Evolutionary conservation across 2,888 invertebrate genomes (phyloP).

Genomic region (Athetis lepigone): DNA sequence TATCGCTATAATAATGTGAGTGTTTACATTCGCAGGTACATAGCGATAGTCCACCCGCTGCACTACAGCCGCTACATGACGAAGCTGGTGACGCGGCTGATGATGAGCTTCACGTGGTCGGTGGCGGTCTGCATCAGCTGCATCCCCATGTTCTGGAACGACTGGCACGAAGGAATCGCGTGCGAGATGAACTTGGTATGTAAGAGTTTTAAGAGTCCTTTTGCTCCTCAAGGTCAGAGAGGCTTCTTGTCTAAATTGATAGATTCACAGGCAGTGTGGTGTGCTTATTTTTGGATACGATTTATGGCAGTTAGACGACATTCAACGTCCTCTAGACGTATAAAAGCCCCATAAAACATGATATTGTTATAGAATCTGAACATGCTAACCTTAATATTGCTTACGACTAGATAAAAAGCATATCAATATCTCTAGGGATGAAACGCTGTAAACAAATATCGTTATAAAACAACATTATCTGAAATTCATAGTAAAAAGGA

Average conservation of each 20-base stretch:
- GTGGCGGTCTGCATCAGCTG: conserved; percentile 92
- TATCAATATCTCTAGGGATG: conserved; percentile 22
- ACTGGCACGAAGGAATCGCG: conserved; percentile 91
- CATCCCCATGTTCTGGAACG: conserved; percentile 95
- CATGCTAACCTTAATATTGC: conserved; percentile 17
- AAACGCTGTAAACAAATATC: conserved; percentile 47
- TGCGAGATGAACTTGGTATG: conserved; percentile 93
- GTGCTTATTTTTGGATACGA: conserved; percentile 2
- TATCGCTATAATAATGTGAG: not conserved
- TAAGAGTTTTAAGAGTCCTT: not conserved
- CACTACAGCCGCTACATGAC: conserved; percentile 95
- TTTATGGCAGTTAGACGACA: conserved; percentile 27
- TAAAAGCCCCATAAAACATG: conserved; percentile 28
- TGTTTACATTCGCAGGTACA: conserved; percentile 88
- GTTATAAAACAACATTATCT: conserved; percentile 48
- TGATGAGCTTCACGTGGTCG: conserved; percentile 93
- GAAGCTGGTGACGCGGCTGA: conserved; percentile 91
- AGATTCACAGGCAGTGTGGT: not conserved
- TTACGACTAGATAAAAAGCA: conserved; percentile 11
- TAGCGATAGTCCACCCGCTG: conserved; percentile 95
- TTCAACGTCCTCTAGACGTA: conserved; percentile 14
- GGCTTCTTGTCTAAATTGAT: not conserved
- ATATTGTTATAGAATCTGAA: conserved; percentile 26
- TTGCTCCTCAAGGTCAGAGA: no score
- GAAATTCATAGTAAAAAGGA: conserved; percentile 52